A percentile compares a stretch with the other conserved stretches of the same genome.
Conservation (phyloP, 37 sponge, comb jelly and placozoan genomes). For the Ephydatia muelleri region DNA sequence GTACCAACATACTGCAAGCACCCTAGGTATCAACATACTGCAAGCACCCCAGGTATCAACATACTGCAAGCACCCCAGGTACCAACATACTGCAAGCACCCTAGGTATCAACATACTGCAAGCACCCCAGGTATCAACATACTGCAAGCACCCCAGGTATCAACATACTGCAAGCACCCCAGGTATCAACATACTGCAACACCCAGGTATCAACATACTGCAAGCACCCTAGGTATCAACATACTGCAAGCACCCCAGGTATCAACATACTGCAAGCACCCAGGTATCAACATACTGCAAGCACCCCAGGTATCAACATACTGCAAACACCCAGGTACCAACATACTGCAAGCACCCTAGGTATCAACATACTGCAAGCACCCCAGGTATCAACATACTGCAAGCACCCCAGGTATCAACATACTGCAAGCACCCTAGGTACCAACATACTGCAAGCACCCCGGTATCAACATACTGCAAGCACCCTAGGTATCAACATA, state of each 20-base stretch:
- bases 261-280: too few relatives aligned
- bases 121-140: not conserved
- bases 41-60: not conserved
- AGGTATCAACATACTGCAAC: not conserved
- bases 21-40: not conserved
- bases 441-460: too few relatives aligned
- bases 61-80: too few relatives aligned
- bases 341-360: not conserved
- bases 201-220: too few relatives aligned
- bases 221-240: not conserved
- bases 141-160: too few relatives aligned
- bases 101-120: not conserved
- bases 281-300: not conserved
- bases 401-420: not conserved
- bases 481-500: not conserved
- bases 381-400: too few relatives aligned
- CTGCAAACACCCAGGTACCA: not conserved
- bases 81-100: too few relatives aligned
- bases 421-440: too few relatives aligned
- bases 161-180: too few relatives aligned
- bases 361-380: not conserved
- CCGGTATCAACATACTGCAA: not conserved
- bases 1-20: too few relatives aligned
- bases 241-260: too few relatives aligned
- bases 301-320: too few relatives aligned